Evolutionary conservation across 2,113 vertebrate species (phyloP), one percentile per base, ranked within the genome.

Genomic region (Aphyosemion australe): DNA sequence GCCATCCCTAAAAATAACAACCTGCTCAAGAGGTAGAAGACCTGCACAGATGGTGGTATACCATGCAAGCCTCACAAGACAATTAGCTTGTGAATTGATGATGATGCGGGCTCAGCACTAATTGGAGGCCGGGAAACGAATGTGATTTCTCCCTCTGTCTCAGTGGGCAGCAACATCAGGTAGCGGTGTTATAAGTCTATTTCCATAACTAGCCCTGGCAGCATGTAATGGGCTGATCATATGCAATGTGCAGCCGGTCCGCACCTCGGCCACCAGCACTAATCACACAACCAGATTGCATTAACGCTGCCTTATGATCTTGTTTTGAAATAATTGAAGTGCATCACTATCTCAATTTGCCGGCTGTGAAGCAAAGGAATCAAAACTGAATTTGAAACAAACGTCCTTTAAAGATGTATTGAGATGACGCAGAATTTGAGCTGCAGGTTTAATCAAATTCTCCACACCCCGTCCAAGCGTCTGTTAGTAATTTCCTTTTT

Each of bases 51-150:
- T 88, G 86, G 83, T 75, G 65, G 76, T 84, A 69, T 64, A 74
- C 66, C 76, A 58, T 45, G 53, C 16, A 48, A 85, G 83, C 79
- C 85, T 84, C 87, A 75, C 59, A 81, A 83, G 87, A 85, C 86
- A 90, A 90, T 89, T 88, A 91, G 86, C 57, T 66, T 80, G 74
- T 84, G 89, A 91, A 92, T 87, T 86, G 87, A 91, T 91, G 88
- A 90, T 92, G 87, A 89, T 88, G 84, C 79, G 42, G 80, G 21
- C 80, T 90, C 84, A 72, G 82, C 74, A 71, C 86, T 90, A 91
- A 93, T 90, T 90, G 89, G 87, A 81, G 59, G 48, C 86, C 68
- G 74, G 78, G 82, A 90, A 92, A 89, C 87, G 76, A 90, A 92
- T 87, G 79, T 76, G 89, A 84, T 86, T 85, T 82, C 71, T 73